Conservation (phyloP, 2,113 vertebrate genomes). For the Marcusenius ussheri region DNA sequence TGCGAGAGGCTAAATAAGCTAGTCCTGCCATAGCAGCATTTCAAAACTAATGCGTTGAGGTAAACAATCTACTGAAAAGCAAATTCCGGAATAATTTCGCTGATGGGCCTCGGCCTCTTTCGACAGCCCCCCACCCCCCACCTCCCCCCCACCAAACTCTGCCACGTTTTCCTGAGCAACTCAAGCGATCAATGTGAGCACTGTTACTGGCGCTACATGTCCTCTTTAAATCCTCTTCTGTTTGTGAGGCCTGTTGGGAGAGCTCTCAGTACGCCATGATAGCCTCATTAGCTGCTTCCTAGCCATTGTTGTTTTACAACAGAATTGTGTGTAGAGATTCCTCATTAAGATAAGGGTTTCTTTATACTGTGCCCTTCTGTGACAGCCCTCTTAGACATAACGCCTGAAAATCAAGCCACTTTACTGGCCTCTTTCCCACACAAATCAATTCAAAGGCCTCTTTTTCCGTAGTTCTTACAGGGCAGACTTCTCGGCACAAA, state of each 20-base stretch:
- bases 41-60: slow-evolving; percentile 1
- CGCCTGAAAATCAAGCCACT: slow-evolving; percentile 48
- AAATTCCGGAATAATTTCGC: neutral
- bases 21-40: neutral
- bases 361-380: slow-evolving; percentile 51
- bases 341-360: slow-evolving; percentile 72
- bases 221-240: slow-evolving; percentile 48
- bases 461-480: slow-evolving; percentile 33
- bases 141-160: neutral
- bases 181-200: slow-evolving; percentile 28
- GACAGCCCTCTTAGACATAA: slow-evolving; percentile 56
- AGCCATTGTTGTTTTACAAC: slow-evolving; percentile 74
- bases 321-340: slow-evolving; percentile 67
- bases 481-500: slow-evolving; percentile 24
- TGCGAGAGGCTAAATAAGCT: neutral
- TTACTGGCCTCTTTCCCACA: slow-evolving; percentile 51
- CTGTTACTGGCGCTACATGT: slow-evolving; percentile 51
- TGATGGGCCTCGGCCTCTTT: slow-evolving; percentile 18
- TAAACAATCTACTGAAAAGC: slow-evolving; percentile 1
- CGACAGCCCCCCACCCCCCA: neutral
- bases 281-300: slow-evolving; percentile 72
- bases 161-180: slow-evolving; percentile 17
- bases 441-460: slow-evolving; percentile 52
- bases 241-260: slow-evolving; percentile 53
- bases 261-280: slow-evolving; percentile 65